phyloP scores from a whole-genome alignment of 2,888 invertebrate species.

The Drosophila meridiana region DNA sequence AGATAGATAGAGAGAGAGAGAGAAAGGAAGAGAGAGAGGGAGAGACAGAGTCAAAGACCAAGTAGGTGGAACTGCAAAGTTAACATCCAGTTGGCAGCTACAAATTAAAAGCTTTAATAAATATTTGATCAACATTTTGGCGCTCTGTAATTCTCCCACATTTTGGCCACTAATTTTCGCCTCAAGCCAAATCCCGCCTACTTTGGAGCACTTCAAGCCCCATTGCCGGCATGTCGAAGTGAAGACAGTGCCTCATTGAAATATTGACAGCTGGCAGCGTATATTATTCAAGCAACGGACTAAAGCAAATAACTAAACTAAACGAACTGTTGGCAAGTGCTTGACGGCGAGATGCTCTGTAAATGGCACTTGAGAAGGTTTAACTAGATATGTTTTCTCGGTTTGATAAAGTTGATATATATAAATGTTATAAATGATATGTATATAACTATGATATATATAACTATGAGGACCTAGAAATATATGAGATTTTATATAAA shows the following conservation, averaged over 20 bases:
- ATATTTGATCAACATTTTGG: slow-evolving; percentile 71
- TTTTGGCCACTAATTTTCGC: slow-evolving; percentile 77
- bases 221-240: slow-evolving; percentile 13
- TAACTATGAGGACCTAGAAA: too few relatives aligned
- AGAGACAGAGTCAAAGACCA: not conserved
- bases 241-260: slow-evolving; percentile 60
- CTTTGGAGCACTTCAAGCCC: slow-evolving; percentile 28
- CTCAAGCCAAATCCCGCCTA: slow-evolving; percentile 69
- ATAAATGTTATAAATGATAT: not conserved
- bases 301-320: slow-evolving; percentile 2
- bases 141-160: slow-evolving; percentile 77
- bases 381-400: not conserved
- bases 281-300: slow-evolving; percentile 46
- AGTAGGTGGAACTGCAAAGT: too few relatives aligned
- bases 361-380: not conserved
- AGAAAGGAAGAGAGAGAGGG: not conserved
- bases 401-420: not conserved
- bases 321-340: not conserved
- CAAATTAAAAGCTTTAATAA: slow-evolving; percentile 70
- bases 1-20: not conserved
- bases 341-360: slow-evolving; percentile 12
- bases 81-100: slow-evolving; percentile 7
- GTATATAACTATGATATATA: too few relatives aligned
- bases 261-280: slow-evolving; percentile 61
- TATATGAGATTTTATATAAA: too few relatives aligned